Base-by-base conservation (phyloP, 1,140 invertebrate species). In the Vanessa tameamea region DNA sequence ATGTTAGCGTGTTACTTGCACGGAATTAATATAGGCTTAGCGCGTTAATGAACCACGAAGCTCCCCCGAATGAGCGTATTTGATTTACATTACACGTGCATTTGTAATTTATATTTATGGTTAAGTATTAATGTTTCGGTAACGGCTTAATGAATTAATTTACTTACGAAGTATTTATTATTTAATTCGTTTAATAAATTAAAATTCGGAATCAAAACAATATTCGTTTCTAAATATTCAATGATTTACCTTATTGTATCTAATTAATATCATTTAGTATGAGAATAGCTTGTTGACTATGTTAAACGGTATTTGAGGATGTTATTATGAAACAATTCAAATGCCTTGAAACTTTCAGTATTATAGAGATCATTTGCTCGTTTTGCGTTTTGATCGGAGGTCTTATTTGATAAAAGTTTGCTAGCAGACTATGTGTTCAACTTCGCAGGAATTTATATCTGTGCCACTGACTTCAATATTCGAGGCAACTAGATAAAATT, bases 11-110 rank as follows among this genome's bases (percentile, higher is more conserved):
- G 81, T 83, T 82, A 83, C 83, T 83, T 79, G 78, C 75, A 77
- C 63, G 70, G 77, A 80, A 87, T 84, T 88, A 86, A 82, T 87
- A 84, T 82, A 80, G 82, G 80, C 82, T 88, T 79, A 83, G 78
- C 70, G 72, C 71, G 77, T 73, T 87, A 83, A 88, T 83, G 82
- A 83, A 82, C 83, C 79, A 79, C 76, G 78, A 72, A 68, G 67
- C 71, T 67, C 76, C 76, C 69, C 67, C 75, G 64, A 71, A 75
- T 78, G 59, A 67, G 73, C 61, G 69, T 80, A 75, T 79, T 76
- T 72, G 70, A 74, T 80, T 80, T 77, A 74, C 78, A 82, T 80
- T 83, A 77, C 67, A 71, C 57, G 37, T 68, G 64, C 71, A 59
- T 59, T 55, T 61, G 23, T 61, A 67, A 67, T 73, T 67, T 67